phyloP scores from a whole-genome alignment of 2,888 invertebrate genomes.

The Scaptomyza parva region DNA sequence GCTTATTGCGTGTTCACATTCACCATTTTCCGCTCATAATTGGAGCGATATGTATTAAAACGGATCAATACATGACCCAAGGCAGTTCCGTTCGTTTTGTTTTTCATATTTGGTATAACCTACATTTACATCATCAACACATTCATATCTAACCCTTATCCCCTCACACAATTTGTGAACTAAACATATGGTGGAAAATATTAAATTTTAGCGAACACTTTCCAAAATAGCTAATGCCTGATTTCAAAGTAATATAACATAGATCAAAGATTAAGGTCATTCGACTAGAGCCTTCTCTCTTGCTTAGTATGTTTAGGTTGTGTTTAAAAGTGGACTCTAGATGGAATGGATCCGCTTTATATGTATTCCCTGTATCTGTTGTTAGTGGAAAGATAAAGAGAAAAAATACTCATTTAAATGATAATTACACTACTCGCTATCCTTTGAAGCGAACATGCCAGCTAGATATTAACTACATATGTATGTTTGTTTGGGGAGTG shows the following conservation, averaged over 20 bases:
- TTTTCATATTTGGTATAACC: not conserved
- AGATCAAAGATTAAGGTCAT: too few relatives aligned
- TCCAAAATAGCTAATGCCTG: too few relatives aligned
- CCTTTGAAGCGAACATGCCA: constrained; percentile 15
- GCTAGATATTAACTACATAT: constrained; percentile 25
- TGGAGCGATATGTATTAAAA: not conserved
- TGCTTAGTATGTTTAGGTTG: too few relatives aligned
- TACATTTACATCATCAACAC: not conserved
- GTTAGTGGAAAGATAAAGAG: too few relatives aligned
- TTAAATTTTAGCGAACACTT: too few relatives aligned
- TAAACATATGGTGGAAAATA: not conserved
- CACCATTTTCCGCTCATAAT: not conserved
- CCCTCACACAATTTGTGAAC: not conserved
- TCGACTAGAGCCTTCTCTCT: too few relatives aligned
- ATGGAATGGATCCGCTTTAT: too few relatives aligned
- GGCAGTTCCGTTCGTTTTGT: too few relatives aligned
- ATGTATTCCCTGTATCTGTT: too few relatives aligned
- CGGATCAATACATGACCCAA: not conserved
- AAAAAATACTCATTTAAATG: constrained; percentile 40
- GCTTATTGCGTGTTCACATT: constrained; percentile 28
- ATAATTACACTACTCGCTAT: constrained; percentile 32
- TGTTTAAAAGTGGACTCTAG: too few relatives aligned
- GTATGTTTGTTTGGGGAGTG: not conserved
- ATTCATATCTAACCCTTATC: too few relatives aligned
- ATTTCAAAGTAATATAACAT: too few relatives aligned